Conservation (phyloP, 2,888 invertebrate genomes). For the Saturnia japonica region DNA sequence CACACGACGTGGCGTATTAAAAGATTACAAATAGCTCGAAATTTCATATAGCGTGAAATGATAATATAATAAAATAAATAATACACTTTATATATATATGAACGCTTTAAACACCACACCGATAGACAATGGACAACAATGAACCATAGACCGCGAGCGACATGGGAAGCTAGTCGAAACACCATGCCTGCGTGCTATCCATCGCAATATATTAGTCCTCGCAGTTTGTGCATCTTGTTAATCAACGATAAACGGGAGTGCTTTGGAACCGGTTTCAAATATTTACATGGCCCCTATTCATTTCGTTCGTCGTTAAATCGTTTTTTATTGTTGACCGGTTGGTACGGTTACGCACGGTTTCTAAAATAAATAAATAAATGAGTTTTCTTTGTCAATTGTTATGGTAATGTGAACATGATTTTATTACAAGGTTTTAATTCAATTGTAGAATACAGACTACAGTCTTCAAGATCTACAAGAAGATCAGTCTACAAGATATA, state of each 20-base stretch:
- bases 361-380: neutral
- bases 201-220: slow-evolving; percentile 31
- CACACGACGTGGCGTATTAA: neutral
- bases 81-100: neutral
- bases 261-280: slow-evolving; percentile 23
- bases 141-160: slow-evolving; percentile 14
- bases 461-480: too few species aligned
- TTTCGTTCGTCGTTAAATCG: neutral
- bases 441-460: too few species aligned
- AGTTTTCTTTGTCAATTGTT: too few species aligned
- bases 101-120: slow-evolving; percentile 21
- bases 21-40: neutral
- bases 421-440: too few species aligned
- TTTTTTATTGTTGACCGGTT: neutral
- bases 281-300: neutral
- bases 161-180: slow-evolving; percentile 36
- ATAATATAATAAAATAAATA: slow-evolving; percentile 6
- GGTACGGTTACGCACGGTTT: neutral
- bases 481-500: too few species aligned
- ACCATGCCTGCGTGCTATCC: slow-evolving; percentile 40
- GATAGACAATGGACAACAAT: slow-evolving; percentile 14
- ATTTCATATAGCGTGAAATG: slow-evolving; percentile 6
- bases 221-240: slow-evolving; percentile 16
- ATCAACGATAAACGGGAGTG: slow-evolving; percentile 20
- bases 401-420: too few species aligned